Evolutionary conservation across 2,888 invertebrate genomes (phyloP), one percentile per base, ranked within the genome.

Genomic region (Brachyopa scutellaris): DNA sequence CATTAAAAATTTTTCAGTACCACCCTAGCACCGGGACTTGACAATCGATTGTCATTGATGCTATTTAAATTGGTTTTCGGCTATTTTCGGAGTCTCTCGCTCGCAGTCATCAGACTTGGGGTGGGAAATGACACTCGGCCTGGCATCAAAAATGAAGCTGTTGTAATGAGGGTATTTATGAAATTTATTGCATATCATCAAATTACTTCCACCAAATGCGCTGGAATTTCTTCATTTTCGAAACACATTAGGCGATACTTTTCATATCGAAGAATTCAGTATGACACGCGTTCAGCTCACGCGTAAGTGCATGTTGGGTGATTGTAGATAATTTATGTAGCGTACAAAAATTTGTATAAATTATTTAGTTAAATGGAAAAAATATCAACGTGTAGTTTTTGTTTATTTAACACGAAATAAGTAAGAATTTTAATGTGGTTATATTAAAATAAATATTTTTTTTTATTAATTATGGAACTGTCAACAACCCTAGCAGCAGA

Each of bases 101-200:
- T 33, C 17, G 26, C 26, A 42, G 33, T 57, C 51, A 49, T 59
- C 45, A 59, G 36, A 11, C 49, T 51, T 73, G 62, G 79, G 79
- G 67, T 69, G 67, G 38, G 42, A 29, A 23, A 53, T 69, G 40
- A 29, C 47, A 40, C 45, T 61, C 45, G 4, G 51, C 36, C 53
- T 64, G 49, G 40, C 53, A 70, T 66, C 64, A 45, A 11, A n/a
- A n/a, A 61, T 72, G 61, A 77, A 72, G 47, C 49, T 66, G n/a
- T n/a, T n/a, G 77, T 82, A 82, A 82, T 82, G 82, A 77, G 82
- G 82, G 72, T 82, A 82, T 82, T 82, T 82, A 82, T 73, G 85
- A 88, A 88, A 89, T 88, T 88, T 88, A 88, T 88, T 85, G 87
- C 84, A 85, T 84, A 84, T 85, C 85, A 72, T 67, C 86, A 86